Percentiles rank a stretch among this genome's conserved stretches.
Conservation (phyloP, 2,113 vertebrate genomes). For the Carassius carassius region DNA sequence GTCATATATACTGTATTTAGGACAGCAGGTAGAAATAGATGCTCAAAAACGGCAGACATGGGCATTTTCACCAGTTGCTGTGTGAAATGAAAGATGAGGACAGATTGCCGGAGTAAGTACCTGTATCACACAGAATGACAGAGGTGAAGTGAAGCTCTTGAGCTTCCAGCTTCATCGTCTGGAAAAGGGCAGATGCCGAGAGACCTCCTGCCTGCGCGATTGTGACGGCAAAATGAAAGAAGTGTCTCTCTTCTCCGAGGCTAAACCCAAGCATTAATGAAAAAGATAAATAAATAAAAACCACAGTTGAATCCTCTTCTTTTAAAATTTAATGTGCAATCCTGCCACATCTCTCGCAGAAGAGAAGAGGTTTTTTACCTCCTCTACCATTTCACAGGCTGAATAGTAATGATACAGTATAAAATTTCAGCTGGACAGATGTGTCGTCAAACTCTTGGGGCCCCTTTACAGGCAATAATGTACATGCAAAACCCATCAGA, state of each 20-base stretch:
- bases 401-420: conserved; percentile 66
- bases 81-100: conserved; percentile 30
- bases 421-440: conserved; percentile 66
- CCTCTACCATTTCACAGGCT: conserved; percentile 57
- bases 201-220: conserved; percentile 73
- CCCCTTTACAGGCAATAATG: neutral
- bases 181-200: conserved; percentile 72
- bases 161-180: conserved; percentile 72
- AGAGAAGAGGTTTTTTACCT: conserved; percentile 61
- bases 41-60: neutral
- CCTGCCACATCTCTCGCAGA: conserved; percentile 71
- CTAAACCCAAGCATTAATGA: conserved; percentile 77
- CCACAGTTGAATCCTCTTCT: conserved; percentile 55
- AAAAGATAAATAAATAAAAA: conserved; percentile 75
- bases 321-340: conserved; percentile 80
- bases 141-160: conserved; percentile 70
- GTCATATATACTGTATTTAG: neutral
- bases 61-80: conserved; percentile 6
- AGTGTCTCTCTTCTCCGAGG: conserved; percentile 73
- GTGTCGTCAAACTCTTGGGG: conserved; percentile 52
- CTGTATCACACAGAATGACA: conserved; percentile 39
- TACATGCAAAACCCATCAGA: conserved; percentile 24
- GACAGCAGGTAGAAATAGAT: neutral
- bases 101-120: conserved; percentile 10
- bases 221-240: conserved; percentile 77